Evolutionary conservation across 37 sponge, comb jelly and placozoan genomes (phyloP), one percentile per base, ranked within the genome.

Genomic region (Diacarnus erythraeanus): DNA sequence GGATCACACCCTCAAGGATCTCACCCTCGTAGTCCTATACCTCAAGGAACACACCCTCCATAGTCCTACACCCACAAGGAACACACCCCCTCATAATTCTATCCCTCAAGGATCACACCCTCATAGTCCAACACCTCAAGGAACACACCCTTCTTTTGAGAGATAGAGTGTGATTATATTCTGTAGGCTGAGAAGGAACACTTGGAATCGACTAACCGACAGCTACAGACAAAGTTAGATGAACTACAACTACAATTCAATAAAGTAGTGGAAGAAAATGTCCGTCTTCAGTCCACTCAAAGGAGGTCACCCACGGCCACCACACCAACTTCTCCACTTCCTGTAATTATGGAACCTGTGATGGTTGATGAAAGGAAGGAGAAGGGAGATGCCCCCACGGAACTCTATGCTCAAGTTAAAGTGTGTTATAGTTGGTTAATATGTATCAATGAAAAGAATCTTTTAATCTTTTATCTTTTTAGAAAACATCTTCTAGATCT

Each of bases 211-310:
- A 54, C 40, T 22, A 91, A 91, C 38, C 31, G 78, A 41, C 25
- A 42, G 38, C 64, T 91, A 39, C 64, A 77, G 25, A 57, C 58
- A 65, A 71, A 38, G 42, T 37, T 86, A 20, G 29, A 23, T 1
- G 83, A 86, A 6, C 17, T 87, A 43, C 88, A 87, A 72, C 69
- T 42, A 61, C 88, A 86, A 56, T 61, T 82, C 58, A 77, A 82
- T 66, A 86, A 72, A 56, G 34, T 91, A 22, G 82, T 85, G 1
- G 79, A 86, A 27, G 87, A 86, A 70, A 91, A 91, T 40, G 59
- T 23, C 10, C 60, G 38, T n/a, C 66, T 91, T 0, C 74, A 59
- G 4, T 21, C 69, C 17, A 23, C 54, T 0, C 71, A 72, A 40
- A 26, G 47, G 22, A 59, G 60, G 47, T 18, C 76, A 35, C 72